These are phyloP conservation scores for Polypedilum vanderplanki DNA, from an alignment of 1,140 invertebrate species.

Conservation along the genomic window DNA sequence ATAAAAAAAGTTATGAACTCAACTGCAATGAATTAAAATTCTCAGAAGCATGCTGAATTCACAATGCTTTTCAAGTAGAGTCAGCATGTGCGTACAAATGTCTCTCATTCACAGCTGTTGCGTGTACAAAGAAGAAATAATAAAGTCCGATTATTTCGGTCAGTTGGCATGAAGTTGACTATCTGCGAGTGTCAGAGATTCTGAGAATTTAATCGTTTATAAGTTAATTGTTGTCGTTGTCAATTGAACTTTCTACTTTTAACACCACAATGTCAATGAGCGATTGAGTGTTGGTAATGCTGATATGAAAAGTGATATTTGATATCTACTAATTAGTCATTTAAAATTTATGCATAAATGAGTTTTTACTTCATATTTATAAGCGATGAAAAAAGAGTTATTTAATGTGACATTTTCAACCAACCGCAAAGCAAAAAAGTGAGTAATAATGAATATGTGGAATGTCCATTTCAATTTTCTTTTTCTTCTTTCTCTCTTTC, in stretches of 20 bases:
- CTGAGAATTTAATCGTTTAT: neutral
- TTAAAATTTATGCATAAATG: neutral
- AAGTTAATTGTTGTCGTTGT: neutral
- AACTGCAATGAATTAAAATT: neutral
- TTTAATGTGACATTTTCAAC: neutral
- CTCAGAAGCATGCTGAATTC: neutral
- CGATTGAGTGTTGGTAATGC: neutral
- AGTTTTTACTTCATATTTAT: neutral
- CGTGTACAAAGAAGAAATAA: neutral
- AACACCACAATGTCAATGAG: neutral
- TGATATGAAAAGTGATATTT: neutral
- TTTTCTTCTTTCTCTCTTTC: too few species aligned
- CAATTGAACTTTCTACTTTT: neutral
- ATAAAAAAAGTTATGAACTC: too few species aligned
- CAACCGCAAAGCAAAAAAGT: neutral
- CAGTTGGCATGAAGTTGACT: slow-evolving; percentile 6
- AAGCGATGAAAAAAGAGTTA: neutral
- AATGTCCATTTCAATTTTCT: slow-evolving; percentile 1
- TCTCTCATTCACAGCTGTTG: slow-evolving; percentile 6
- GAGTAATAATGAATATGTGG: neutral
- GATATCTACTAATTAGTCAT: neutral
- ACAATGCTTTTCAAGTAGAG: neutral
- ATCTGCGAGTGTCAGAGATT: neutral
- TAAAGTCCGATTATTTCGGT: neutral
- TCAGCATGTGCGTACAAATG: slow-evolving; percentile 14